A percentile compares a stretch with the other conserved stretches of the same genome.
These are phyloP conservation scores for Cancer borealis DNA, from an alignment of 2,888 invertebrate genomes.

Conservation along the genomic window DNA sequence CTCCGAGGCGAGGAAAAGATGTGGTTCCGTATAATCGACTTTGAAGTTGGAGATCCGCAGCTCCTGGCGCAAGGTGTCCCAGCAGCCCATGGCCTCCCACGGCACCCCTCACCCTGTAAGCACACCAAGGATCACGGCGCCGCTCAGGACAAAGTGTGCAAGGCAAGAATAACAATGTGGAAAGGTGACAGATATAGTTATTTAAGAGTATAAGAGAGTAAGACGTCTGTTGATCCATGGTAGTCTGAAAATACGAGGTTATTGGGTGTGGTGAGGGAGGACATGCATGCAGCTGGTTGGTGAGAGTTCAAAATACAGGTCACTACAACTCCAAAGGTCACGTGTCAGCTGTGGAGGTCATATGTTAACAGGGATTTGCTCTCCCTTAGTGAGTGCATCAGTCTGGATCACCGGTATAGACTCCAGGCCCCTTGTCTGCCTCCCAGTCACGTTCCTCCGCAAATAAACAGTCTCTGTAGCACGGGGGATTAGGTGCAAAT, in stretches of 20 bases:
- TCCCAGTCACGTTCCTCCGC: background rate
- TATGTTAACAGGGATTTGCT: background rate
- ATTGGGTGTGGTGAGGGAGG: background rate
- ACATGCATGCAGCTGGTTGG: background rate
- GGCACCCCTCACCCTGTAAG: background rate
- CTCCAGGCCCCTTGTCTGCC: background rate
- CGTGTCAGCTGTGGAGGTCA: background rate
- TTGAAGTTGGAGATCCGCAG: slow-evolving; percentile 56
- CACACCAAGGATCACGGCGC: background rate
- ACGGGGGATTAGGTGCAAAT: background rate
- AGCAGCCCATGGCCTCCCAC: slow-evolving; percentile 54
- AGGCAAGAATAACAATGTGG: background rate
- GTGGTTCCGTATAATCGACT: slow-evolving; percentile 55
- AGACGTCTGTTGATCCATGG: background rate
- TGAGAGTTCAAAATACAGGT: background rate
- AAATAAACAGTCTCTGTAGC: background rate
- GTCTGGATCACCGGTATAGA: background rate
- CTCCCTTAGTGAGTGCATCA: background rate
- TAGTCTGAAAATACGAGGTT: background rate
- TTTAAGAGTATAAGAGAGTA: background rate
- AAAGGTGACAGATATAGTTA: background rate
- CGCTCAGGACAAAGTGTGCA: background rate
- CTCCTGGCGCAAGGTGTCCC: slow-evolving; percentile 42
- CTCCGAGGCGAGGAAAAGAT: slow-evolving; percentile 59
- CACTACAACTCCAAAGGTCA: background rate